Evolutionary conservation across 2,797 vertebrate species (phyloP), one percentile per base, ranked within the genome.

Genomic region (Sebastes umbrosus): DNA sequence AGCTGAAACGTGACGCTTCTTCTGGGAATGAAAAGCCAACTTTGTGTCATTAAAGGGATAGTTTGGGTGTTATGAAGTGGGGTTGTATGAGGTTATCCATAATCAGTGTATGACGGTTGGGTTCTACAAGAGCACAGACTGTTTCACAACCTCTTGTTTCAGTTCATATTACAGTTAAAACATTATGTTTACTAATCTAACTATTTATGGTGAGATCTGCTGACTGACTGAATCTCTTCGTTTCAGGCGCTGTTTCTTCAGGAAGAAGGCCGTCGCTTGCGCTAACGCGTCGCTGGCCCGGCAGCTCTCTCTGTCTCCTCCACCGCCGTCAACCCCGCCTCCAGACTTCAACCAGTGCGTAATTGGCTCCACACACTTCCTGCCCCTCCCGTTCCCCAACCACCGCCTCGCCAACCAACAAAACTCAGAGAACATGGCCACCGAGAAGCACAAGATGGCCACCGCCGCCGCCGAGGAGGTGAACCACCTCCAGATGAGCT

Each of bases 291-390:
- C 34, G 12, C 69, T 16, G 58, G 0, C 36, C 72, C 81, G 84
- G 62, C 90, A 83, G 81, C 88, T 69, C 77, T 93, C 90, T 8
- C 24, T 76, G 68, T 82, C 87, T 69, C 90, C 77, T 88, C 36
- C 88, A 1, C 1, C 88, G 55, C 95, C 93, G 8, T 96, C 96
- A 58, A 97, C 97, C 0, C 97, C 97, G 0, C 97, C 97, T 0
- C 97, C 97, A 0, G 97, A 97, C 88, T 99, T 99, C 77, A 97
- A 82, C 84, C 97, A 98, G 81, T 98, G 97, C 64, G 80, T 99
- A 60, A 94, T 91, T 0, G 94, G 89, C 32, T 88, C 94, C 3
- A 84, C 95, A 0, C 94, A 94, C 65, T 92, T 93, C 78, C 84
- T 97, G 87, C 90, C 94, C 34, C 94, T 92, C 13, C 94, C 97